Base-by-base conservation (phyloP, 1,140 invertebrate genomes). In the Neodiprion lecontei region DNA sequence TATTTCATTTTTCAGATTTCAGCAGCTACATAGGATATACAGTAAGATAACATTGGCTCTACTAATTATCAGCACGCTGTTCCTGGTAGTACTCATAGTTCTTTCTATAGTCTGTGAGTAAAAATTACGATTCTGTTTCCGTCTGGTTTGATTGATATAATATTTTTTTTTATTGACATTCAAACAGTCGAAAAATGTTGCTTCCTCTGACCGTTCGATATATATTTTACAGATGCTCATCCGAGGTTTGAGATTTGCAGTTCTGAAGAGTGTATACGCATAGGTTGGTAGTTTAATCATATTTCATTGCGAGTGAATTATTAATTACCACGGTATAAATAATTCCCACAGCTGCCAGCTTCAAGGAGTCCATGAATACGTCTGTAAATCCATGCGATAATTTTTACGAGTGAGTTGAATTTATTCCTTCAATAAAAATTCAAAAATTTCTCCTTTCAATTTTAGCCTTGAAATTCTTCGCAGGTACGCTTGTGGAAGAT, bases 401-500 rank as follows among this genome's bases (percentile, higher is more conserved):
- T 78, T 88, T 88, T 82, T 87, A 87, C 76, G 81, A 82, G 87
- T 88, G 76, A 87, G 83, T 82, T 69, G 8, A 17, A 14, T 69
- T 21, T 69, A 23, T 69, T 21, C 10, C 7, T 47, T 69, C 47
- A 12, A 47, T 48, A 28, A 17, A 17, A 28, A 61, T 66, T 66
- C 53, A 72, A 4, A 72, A 48, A 72, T 28, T 72, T 66, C 40
- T 72, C 40, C 40, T 28, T 23, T 8, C 12, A 17, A 40, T 48
- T 21, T 40, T 40, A 67, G 10, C 23, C 12, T 49, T 67, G 23
- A 50, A 66, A 67, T 28, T 69, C 17, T 47, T 49, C 48, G 1
- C 70, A 88, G 87, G 66, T 88, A 88, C 74, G 89, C 88, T 1
- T 95, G 94, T 78, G 93, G 93, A 8, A 91, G 91, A 73, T 95